These are phyloP conservation scores for Drosophila albomicans DNA, from an alignment of 1,140 invertebrate genomes.

Conservation along the genomic window DNA sequence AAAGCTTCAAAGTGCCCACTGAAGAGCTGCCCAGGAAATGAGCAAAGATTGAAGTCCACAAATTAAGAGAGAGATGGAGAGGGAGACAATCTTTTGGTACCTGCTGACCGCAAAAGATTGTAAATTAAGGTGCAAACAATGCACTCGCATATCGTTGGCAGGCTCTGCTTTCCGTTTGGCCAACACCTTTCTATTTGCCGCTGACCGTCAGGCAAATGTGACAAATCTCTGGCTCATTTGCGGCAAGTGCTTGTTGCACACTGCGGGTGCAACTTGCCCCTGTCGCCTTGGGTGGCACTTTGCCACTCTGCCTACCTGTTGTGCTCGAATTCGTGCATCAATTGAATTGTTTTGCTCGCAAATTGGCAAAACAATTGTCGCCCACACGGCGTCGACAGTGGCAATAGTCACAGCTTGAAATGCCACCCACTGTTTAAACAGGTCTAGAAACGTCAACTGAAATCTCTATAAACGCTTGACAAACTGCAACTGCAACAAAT, in stretches of 20 bases:
- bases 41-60: not conserved
- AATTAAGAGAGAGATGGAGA: not conserved
- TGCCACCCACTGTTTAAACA: not conserved
- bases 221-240: slow-evolving; percentile 41
- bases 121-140: slow-evolving; percentile 79
- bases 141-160: slow-evolving; percentile 31
- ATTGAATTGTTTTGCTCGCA: slow-evolving; percentile 40
- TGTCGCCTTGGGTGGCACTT: slow-evolving; percentile 34
- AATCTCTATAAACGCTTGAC: not conserved
- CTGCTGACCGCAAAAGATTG: slow-evolving; percentile 73
- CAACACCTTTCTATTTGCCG: slow-evolving; percentile 61
- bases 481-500: slow-evolving; percentile 6
- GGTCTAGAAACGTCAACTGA: too few species aligned
- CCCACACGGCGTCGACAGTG: slow-evolving; percentile 26
- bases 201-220: slow-evolving; percentile 60
- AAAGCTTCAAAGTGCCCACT: slow-evolving; percentile 24
- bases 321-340: slow-evolving; percentile 20
- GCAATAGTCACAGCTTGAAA: slow-evolving; percentile 34
- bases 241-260: slow-evolving; percentile 5
- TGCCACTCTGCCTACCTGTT: slow-evolving; percentile 17
- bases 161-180: slow-evolving; percentile 18
- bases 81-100: slow-evolving; percentile 24
- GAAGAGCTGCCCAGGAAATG: slow-evolving; percentile 28
- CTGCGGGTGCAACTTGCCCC: slow-evolving; percentile 15
- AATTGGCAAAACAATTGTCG: slow-evolving; percentile 51